phyloP scores from a whole-genome alignment of 2,888 invertebrate genomes.

The Lepidochrysops patricia region DNA sequence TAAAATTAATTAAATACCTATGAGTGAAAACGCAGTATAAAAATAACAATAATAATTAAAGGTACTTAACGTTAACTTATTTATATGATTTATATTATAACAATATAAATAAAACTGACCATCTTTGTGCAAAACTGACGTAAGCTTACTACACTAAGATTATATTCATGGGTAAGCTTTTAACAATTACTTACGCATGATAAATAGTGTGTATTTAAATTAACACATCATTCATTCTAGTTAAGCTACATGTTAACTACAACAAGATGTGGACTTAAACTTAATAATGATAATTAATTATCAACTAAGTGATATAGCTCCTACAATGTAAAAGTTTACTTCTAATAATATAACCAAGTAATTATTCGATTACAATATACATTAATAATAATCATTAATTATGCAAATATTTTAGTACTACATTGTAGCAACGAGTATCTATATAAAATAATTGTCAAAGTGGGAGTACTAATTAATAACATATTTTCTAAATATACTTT shows the following conservation, averaged over 20 bases:
- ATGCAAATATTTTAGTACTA: constrained; percentile 31
- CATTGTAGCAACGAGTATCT: constrained; percentile 40
- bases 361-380: neutral
- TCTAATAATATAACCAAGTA: neutral
- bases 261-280: constrained; percentile 39
- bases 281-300: constrained; percentile 2
- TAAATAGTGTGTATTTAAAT: no score
- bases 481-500: no score
- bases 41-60: constrained; percentile 21
- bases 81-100: constrained; percentile 3
- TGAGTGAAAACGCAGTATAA: constrained; percentile 61
- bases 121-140: constrained; percentile 53
- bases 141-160: constrained; percentile 10
- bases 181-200: no score
- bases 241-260: constrained; percentile 38
- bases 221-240: constrained; percentile 38
- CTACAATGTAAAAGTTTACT: neutral
- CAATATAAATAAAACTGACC: neutral
- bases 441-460: neutral
- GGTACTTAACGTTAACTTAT: constrained; percentile 13
- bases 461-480: no score
- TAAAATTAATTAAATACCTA: constrained; percentile 20
- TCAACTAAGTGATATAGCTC: neutral
- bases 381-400: constrained; percentile 13
- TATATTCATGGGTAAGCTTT: no score